Percentiles rank a stretch among this genome's conserved stretches.
phyloP scores from a whole-genome alignment of 2,888 invertebrate species.

The Melanophora roralis region DNA sequence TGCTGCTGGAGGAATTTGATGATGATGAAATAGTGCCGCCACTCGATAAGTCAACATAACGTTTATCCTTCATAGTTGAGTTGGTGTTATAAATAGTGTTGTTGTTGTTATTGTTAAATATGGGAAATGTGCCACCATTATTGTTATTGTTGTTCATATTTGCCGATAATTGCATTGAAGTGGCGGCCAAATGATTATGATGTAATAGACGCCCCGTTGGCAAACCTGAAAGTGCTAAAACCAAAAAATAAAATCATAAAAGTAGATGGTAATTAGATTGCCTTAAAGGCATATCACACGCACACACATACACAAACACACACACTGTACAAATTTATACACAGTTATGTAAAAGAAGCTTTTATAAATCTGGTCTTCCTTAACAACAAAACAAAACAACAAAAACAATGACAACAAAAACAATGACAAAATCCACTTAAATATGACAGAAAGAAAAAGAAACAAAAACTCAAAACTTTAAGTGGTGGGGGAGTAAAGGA shows the following conservation, averaged over 20 bases:
- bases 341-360: slow-evolving; percentile 14
- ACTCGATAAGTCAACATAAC: slow-evolving; percentile 70
- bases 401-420: slow-evolving; percentile 7
- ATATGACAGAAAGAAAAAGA: neutral
- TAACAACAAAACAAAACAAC: neutral
- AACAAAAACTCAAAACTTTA: slow-evolving; percentile 1
- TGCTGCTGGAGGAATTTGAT: slow-evolving; percentile 76
- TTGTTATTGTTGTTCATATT: slow-evolving; percentile 67
- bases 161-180: slow-evolving; percentile 75
- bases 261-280: slow-evolving; percentile 55
- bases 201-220: slow-evolving; percentile 75
- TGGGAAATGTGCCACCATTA: slow-evolving; percentile 71
- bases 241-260: slow-evolving; percentile 43
- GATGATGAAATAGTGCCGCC: slow-evolving; percentile 73
- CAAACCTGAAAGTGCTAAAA: slow-evolving; percentile 71
- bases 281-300: slow-evolving; percentile 37
- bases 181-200: slow-evolving; percentile 75
- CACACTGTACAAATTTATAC: too few relatives aligned
- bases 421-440: slow-evolving; percentile 35
- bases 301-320: neutral
- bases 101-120: slow-evolving; percentile 70
- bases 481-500: too few relatives aligned
- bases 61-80: slow-evolving; percentile 45
- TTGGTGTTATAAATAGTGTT: slow-evolving; percentile 68
- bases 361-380: neutral